A percentile compares a stretch with the other conserved stretches of the same genome.
phyloP scores from a whole-genome alignment of 2,888 invertebrate genomes.

The Ganaspis brasiliensis region DNA sequence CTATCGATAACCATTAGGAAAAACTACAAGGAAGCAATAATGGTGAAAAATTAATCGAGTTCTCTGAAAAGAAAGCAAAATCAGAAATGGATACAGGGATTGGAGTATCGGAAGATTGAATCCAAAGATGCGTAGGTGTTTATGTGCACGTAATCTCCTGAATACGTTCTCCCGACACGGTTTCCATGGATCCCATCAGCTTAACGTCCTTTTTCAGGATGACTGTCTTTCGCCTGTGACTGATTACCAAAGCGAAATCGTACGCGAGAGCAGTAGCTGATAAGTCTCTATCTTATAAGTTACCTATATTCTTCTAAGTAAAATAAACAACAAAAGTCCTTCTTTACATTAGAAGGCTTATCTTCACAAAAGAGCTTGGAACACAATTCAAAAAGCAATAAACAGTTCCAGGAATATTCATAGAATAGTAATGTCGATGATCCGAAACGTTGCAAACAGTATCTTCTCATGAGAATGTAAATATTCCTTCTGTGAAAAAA shows the following conservation, averaged over 20 bases:
- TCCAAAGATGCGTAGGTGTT: not conserved
- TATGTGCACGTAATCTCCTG: constrained; percentile 21
- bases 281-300: not conserved
- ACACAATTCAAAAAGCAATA: no score
- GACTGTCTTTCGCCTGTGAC: constrained; percentile 24
- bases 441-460: no score
- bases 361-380: no score
- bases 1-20: no score
- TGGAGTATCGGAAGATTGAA: not conserved
- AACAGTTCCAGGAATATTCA: no score
- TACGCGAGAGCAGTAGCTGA: constrained; percentile 27
- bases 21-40: not conserved
- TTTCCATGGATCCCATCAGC: constrained; percentile 26
- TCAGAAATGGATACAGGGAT: not conserved
- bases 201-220: constrained; percentile 30
- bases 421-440: no score
- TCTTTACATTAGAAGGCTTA: no score
- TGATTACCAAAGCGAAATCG: constrained; percentile 19
- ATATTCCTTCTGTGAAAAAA: no score
- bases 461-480: no score
- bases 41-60: not conserved
- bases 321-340: not conserved
- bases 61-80: not conserved
- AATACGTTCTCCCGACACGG: constrained; percentile 14
- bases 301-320: not conserved